Evolutionary conservation across 2,888 invertebrate species (phyloP).

Genomic region (Acanthosepion lycidas): DNA sequence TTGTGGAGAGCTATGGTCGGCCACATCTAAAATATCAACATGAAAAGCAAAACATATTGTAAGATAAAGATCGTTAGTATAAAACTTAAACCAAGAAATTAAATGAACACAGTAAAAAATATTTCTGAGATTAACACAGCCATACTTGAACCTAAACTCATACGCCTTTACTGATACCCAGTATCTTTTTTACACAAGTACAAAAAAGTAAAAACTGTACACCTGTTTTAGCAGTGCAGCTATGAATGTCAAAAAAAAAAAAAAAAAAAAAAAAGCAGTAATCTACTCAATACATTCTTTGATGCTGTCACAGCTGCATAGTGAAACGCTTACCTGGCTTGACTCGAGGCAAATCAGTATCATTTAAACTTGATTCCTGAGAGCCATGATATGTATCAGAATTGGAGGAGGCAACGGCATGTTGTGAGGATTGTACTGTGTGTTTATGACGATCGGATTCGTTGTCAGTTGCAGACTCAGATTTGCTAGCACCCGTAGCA

Average conservation of each 20-base stretch:
- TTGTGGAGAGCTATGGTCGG: too few relatives aligned
- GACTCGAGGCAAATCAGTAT: background rate
- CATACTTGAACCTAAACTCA: too few relatives aligned
- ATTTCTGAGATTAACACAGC: too few relatives aligned
- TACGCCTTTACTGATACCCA: too few relatives aligned
- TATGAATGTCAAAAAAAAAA: background rate
- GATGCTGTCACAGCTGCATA: background rate
- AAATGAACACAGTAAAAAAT: too few relatives aligned
- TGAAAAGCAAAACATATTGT: too few relatives aligned
- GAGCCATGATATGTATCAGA: background rate
- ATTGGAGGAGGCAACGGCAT: background rate
- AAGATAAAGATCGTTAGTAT: too few relatives aligned
- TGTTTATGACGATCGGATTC: conserved; percentile 34
- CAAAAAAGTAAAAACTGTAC: background rate
- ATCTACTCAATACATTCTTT: too few relatives aligned
- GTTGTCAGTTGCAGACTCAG: conserved; percentile 35
- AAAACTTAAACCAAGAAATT: too few relatives aligned
- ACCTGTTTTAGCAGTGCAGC: background rate
- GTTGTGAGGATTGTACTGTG: background rate
- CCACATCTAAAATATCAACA: too few relatives aligned
- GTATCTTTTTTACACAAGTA: background rate
- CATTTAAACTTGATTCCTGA: background rate
- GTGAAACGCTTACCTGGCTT: background rate
- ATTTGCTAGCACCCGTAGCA: background rate
- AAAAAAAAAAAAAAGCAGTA: background rate